Base-by-base conservation (phyloP, 2,797 vertebrate species). In the Eupleurogrammus muticus region DNA sequence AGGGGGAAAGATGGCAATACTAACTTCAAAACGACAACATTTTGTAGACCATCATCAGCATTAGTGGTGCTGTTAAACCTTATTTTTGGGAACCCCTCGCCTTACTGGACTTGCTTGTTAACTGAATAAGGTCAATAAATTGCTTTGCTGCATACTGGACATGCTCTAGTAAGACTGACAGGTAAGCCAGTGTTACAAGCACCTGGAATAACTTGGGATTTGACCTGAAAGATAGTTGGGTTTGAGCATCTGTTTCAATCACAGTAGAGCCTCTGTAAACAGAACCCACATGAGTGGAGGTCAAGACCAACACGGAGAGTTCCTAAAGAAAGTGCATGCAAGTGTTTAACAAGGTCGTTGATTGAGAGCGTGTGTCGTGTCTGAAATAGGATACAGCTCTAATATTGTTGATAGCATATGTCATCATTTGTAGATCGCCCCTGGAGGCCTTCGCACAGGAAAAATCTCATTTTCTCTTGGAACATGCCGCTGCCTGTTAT, bases 21-120 rank as follows among this genome's bases (percentile, higher is more conserved):
- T 2, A 51, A 72, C 70, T 89, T 88, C 63, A 87, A n/a, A 88
- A 89, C 55, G 6, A 60, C 46, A 47, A 42, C 47, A 53, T 75
- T 84, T 83, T 88, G 78, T 80, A 86, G 82, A 73, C 82, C 79
- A 82, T 82, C 67, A 77, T n/a, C 80, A 82, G 71, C 79, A 80
- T 75, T 83, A 66, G 84, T 77, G 69, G 53, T 73, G 60, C 66
- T 34, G 72, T 72, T 73, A 77, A 86, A 82, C 58, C 59, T 65
- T 84, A 81, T 28, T 65, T 84, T 82, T 74, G 50, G 40, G 63
- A 86, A 76, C 80, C 76, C 74, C 85, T 80, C 76, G 82, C 66
- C 72, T 81, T 0, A 55, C 17, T 52, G 63, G 66, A 67, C 34
- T 47, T 48, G 61, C 70, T 67, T 79, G 67, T 82, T 72, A 83